A percentile compares a stretch with the other conserved stretches of the same genome.
These are phyloP conservation scores for Porites rus DNA, from an alignment of 92 coral and sea anemone species.

Conservation along the genomic window DNA sequence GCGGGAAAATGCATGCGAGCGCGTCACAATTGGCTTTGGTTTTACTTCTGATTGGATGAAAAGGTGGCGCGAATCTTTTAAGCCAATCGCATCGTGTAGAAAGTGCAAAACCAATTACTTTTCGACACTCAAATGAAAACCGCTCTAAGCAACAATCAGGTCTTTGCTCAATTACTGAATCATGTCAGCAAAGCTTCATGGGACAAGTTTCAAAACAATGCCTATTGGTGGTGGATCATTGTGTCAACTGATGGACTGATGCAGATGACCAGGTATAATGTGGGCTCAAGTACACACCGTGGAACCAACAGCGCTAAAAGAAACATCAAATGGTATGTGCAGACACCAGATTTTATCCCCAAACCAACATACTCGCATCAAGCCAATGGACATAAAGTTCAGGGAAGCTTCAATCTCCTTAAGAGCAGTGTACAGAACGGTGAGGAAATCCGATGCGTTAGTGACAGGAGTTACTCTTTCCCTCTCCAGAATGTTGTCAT, in stretches of 20 bases:
- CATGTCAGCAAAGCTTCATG: slow-evolving; percentile 78
- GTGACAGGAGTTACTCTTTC: slow-evolving; percentile 37
- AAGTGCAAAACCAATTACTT: no score
- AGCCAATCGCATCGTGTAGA: no score
- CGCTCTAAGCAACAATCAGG: slow-evolving; percentile 55
- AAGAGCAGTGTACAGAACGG: slow-evolving; percentile 59
- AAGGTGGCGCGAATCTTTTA: no score
- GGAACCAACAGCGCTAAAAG: slow-evolving; percentile 38
- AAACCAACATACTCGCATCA: slow-evolving; percentile 62
- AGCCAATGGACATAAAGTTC: slow-evolving; percentile 55
- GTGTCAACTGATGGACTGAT: slow-evolving; percentile 49
- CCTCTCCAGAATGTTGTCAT: slow-evolving; percentile 61
- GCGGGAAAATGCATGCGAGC: no score
- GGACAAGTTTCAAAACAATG: slow-evolving; percentile 66
- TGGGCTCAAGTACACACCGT: slow-evolving; percentile 61
- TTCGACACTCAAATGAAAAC: no score
- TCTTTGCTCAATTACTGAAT: slow-evolving; percentile 75
- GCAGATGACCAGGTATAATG: slow-evolving; percentile 69
- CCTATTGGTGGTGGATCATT: slow-evolving; percentile 76
- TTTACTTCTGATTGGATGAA: no score
- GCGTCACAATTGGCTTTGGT: no score
- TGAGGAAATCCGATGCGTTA: slow-evolving; percentile 72
- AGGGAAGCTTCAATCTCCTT: slow-evolving; percentile 56
- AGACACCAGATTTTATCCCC: slow-evolving; percentile 41
- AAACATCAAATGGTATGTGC: slow-evolving; percentile 69